Conservation (phyloP, 2,113 vertebrate genomes). For the Polyodon spathula region DNA sequence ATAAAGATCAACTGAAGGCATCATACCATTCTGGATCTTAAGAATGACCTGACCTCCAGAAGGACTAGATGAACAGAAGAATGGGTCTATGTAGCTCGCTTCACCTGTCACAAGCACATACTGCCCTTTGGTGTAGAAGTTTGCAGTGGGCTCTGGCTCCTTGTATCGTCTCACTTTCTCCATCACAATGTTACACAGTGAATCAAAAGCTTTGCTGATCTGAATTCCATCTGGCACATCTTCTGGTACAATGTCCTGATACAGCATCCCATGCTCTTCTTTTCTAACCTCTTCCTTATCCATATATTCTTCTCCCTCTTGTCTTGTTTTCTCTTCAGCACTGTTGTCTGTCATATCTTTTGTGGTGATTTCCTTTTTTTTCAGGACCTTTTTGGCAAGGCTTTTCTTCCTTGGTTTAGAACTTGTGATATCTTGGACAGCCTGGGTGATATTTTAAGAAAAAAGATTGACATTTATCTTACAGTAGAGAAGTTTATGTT, state of each 20-base stretch:
- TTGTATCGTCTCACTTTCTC: conserved; percentile 62
- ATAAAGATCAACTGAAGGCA: conserved; percentile 30
- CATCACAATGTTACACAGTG: conserved; percentile 74
- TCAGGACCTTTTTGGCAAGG: conserved; percentile 64
- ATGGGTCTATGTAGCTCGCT: conserved; percentile 62
- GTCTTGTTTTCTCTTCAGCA: conserved; percentile 42
- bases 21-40: conserved; percentile 50
- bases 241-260: conserved; percentile 44
- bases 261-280: conserved; percentile 34
- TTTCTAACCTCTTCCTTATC: conserved; percentile 38
- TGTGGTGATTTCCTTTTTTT: conserved; percentile 69
- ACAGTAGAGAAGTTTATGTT: too few species aligned
- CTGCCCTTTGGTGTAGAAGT: conserved; percentile 66
- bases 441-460: conserved; percentile 72
- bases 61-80: conserved; percentile 57
- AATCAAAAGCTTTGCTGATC: conserved; percentile 89
- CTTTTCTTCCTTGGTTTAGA: conserved; percentile 80
- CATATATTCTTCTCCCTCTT: conserved; percentile 38
- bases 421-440: conserved; percentile 70
- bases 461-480: not conserved
- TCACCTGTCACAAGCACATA: conserved; percentile 82
- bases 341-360: conserved; percentile 59
- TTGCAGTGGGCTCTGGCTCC: conserved; percentile 59
- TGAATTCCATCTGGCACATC: conserved; percentile 87
- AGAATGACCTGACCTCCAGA: conserved; percentile 61